Percentiles rank a stretch among this genome's conserved stretches.
phyloP scores from a whole-genome alignment of 2,797 vertebrate genomes.

The Caiman crocodilus region DNA sequence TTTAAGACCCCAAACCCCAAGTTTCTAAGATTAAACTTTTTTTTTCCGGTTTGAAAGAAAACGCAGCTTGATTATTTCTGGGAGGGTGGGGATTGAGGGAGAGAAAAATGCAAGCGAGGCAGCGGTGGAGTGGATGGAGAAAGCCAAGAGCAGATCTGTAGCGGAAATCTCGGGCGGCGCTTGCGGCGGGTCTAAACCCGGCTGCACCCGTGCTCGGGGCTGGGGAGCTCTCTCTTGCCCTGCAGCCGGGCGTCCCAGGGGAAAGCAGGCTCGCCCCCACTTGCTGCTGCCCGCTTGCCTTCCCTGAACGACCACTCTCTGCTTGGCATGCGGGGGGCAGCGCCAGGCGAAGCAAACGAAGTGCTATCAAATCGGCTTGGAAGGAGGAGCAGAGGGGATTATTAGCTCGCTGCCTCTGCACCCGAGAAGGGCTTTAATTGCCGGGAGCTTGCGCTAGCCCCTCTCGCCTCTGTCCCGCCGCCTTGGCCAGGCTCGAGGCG shows the following conservation, averaged over 20 bases:
- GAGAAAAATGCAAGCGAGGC: too few relatives aligned
- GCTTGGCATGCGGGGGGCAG: background rate
- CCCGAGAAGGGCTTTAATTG: background rate
- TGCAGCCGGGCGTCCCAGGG: background rate
- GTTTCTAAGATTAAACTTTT: background rate
- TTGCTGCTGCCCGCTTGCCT: accelerated
- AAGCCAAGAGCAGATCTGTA: background rate
- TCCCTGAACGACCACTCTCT: accelerated
- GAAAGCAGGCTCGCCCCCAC: too few relatives aligned
- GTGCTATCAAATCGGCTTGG: accelerated
- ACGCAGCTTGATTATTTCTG: background rate
- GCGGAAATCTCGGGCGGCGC: too few relatives aligned
- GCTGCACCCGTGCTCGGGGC: background rate
- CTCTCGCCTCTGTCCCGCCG: too few relatives aligned
- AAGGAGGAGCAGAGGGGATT: background rate
- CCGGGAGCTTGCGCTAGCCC: background rate
- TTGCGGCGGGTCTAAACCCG: background rate
- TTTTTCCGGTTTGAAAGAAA: background rate
- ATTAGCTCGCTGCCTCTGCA: accelerated
- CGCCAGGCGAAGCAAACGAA: background rate
- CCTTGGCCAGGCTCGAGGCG: slow-evolving; percentile 74
- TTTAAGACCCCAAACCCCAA: background rate
- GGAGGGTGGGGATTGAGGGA: too few relatives aligned
- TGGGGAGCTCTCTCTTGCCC: too few relatives aligned
- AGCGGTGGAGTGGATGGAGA: too few relatives aligned